Evolutionary conservation across 2,113 vertebrate species (phyloP).

Genomic region (Equus quagga): DNA sequence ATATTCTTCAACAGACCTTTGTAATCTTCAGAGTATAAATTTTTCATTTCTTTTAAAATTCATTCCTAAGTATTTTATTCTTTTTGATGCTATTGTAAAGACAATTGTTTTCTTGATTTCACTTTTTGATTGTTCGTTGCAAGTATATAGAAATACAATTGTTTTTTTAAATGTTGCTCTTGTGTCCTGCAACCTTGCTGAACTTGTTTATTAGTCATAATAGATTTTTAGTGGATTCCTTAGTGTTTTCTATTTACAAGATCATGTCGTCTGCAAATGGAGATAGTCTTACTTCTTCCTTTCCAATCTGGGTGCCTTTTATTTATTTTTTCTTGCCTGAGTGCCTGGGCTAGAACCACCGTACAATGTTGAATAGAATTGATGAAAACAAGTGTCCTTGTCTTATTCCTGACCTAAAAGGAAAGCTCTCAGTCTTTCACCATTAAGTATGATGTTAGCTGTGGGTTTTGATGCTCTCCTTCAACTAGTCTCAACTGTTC

Average conservation of each 20-base stretch:
- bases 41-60: slow-evolving; percentile 28
- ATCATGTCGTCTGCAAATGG: not conserved
- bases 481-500: slow-evolving; percentile 10
- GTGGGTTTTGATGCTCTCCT: not conserved
- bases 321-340: slow-evolving; percentile 22
- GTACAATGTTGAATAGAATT: not conserved
- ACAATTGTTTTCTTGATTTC: not conserved
- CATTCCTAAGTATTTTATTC: slow-evolving; percentile 3
- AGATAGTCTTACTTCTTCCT: not conserved
- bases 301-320: not conserved
- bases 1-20: not conserved
- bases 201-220: slow-evolving; percentile 27
- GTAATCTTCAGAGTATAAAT: not conserved
- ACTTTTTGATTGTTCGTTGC: slow-evolving; percentile 28
- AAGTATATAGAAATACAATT: slow-evolving; percentile 2
- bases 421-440: not conserved
- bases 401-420: not conserved
- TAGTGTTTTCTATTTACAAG: slow-evolving; percentile 15
- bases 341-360: not conserved
- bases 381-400: not conserved
- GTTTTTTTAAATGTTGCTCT: slow-evolving; percentile 14
- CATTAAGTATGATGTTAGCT: not conserved
- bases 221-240: slow-evolving; percentile 15
- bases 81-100: slow-evolving; percentile 36
- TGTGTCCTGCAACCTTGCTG: slow-evolving; percentile 1